phyloP scores from a whole-genome alignment of 2,888 invertebrate species.

The Platerodrilus igneus region DNA sequence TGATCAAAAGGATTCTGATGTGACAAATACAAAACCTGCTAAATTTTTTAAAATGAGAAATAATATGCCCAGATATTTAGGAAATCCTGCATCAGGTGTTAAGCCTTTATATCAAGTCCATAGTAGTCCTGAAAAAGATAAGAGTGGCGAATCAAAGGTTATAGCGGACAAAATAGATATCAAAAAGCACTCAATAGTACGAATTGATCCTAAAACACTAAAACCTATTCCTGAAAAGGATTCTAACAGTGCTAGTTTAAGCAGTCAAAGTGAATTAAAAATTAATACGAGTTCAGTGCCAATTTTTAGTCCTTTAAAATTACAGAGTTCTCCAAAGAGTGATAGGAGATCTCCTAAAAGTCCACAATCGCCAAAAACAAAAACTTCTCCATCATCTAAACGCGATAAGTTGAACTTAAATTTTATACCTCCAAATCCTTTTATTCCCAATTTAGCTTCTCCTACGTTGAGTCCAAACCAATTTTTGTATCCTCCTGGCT shows the following conservation, averaged over 20 bases:
- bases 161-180: constrained; percentile 38
- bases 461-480: constrained; percentile 45
- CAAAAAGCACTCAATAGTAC: constrained; percentile 47
- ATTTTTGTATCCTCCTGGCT: constrained; percentile 42
- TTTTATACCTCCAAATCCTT: constrained; percentile 47
- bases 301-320: constrained; percentile 46
- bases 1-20: constrained; percentile 32
- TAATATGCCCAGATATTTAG: constrained; percentile 53
- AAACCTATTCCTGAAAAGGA: constrained; percentile 50
- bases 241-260: constrained; percentile 42
- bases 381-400: constrained; percentile 30
- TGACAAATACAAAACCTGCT: constrained; percentile 47
- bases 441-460: constrained; percentile 44
- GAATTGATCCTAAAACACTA: constrained; percentile 57
- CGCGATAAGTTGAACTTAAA: constrained; percentile 40
- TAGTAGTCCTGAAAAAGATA: constrained; percentile 44
- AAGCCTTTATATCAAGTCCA: constrained; percentile 56
- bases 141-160: constrained; percentile 26
- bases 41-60: constrained; percentile 57
- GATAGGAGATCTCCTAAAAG: constrained; percentile 43
- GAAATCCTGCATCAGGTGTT: constrained; percentile 57
- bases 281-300: constrained; percentile 48
- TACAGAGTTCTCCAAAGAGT: constrained; percentile 41
- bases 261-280: constrained; percentile 35
- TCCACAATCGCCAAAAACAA: constrained; percentile 41